A percentile compares a stretch with the other conserved stretches of the same genome.
These are phyloP conservation scores for Petroica traversi DNA, from an alignment of 2,113 vertebrate species.

Conservation along the genomic window DNA sequence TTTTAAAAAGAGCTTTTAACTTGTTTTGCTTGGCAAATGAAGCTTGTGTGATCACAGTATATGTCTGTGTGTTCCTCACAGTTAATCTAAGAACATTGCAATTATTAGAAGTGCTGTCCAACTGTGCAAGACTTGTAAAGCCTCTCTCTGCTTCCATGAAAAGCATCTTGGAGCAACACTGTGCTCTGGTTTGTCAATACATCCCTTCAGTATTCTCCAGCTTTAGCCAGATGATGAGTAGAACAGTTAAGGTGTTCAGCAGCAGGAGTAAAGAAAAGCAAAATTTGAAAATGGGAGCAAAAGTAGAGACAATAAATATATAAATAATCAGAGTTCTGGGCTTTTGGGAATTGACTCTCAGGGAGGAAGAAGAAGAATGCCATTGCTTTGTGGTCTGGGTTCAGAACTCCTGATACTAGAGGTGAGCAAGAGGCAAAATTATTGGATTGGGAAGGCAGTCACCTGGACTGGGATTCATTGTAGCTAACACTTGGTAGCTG, in stretches of 20 bases:
- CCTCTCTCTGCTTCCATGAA: background rate
- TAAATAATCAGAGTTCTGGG: background rate
- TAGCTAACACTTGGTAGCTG: background rate
- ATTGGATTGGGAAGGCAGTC: background rate
- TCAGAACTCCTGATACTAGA: background rate
- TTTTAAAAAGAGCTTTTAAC: background rate
- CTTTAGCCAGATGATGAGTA: background rate
- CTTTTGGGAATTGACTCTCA: background rate
- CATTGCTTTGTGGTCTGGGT: background rate
- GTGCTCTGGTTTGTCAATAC: background rate
- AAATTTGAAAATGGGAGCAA: background rate
- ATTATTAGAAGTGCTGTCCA: background rate
- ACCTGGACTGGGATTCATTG: background rate
- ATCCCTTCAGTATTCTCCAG: background rate
- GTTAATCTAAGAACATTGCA: background rate
- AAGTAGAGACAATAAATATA: background rate
- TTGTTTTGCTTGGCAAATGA: background rate
- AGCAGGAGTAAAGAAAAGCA: background rate
- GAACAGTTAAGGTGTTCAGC: background rate
- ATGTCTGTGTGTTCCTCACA: background rate
- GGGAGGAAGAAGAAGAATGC: background rate
- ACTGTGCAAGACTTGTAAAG: background rate
- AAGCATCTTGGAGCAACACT: background rate
- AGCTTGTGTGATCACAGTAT: background rate
- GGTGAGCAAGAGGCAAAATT: rapidly evolving